A percentile compares a stretch with the other conserved stretches of the same genome.
Evolutionary conservation across 1,140 invertebrate species (phyloP).

Genomic region (Penaeus japonicus): DNA sequence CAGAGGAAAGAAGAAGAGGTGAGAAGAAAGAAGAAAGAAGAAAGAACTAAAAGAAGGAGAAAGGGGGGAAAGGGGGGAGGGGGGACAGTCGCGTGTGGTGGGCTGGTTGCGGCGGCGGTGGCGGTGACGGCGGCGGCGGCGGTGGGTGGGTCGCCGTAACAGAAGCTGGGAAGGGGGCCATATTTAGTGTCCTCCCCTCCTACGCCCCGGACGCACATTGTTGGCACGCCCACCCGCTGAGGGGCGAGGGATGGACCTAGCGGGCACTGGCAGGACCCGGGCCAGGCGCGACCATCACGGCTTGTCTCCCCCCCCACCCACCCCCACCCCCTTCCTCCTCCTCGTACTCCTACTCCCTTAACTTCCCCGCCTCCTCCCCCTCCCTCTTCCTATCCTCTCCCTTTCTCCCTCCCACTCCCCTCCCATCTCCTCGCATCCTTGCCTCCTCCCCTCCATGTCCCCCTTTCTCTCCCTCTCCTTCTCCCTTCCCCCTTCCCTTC

Average conservation of each 20-base stretch:
- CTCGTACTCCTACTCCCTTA: not conserved
- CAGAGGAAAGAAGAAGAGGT: too few relatives aligned
- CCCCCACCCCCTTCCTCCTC: not conserved
- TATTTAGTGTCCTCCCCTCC: constrained; percentile 46
- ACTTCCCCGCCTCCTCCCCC: not conserved
- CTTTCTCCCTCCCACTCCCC: not conserved
- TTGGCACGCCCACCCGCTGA: constrained; percentile 40
- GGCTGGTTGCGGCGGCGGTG: not conserved
- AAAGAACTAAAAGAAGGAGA: too few relatives aligned
- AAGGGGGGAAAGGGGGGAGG: not conserved
- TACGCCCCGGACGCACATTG: constrained; percentile 41
- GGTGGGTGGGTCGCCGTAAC: constrained; percentile 30
- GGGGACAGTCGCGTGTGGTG: not conserved
- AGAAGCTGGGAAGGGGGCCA: constrained; percentile 41
- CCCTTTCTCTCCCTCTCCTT: not conserved
- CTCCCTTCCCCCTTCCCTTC: not conserved
- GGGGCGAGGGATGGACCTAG: not conserved
- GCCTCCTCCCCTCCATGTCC: not conserved
- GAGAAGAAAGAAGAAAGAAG: too few relatives aligned
- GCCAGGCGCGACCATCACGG: not conserved
- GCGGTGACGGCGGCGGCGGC: not conserved
- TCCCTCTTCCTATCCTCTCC: too few relatives aligned
- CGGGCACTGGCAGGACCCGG: constrained; percentile 16
- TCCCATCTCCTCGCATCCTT: not conserved
- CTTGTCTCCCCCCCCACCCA: not conserved